Evolutionary conservation across 2,888 invertebrate genomes (phyloP).

Genomic region (Cerastis leucographa): DNA sequence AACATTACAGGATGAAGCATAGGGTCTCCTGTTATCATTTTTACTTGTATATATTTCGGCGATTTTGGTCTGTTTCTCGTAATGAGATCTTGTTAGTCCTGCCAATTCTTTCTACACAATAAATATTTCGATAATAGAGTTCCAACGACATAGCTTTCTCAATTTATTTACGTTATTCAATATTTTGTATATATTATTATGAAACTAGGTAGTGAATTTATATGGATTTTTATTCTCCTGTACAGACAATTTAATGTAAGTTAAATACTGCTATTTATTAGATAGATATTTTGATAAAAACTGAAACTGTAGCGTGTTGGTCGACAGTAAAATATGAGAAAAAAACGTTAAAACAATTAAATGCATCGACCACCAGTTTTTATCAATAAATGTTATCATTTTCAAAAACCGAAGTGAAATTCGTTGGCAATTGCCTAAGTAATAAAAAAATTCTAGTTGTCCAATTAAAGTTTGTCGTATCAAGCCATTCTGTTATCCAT

Average conservation of each 20-base stretch:
- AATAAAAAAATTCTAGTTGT: neutral
- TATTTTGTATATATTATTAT: slow-evolving; percentile 4
- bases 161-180: slow-evolving; percentile 7
- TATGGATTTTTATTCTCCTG: neutral
- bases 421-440: no score
- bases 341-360: slow-evolving; percentile 8
- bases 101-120: slow-evolving; percentile 11
- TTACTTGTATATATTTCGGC: slow-evolving; percentile 43
- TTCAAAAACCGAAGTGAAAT: neutral
- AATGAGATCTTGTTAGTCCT: slow-evolving; percentile 59
- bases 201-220: neutral
- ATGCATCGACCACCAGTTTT: neutral
- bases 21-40: slow-evolving; percentile 5
- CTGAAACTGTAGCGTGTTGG: neutral
- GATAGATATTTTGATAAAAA: neutral
- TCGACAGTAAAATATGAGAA: neutral
- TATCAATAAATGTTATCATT: neutral
- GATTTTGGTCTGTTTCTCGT: slow-evolving; percentile 19
- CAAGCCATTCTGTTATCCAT: neutral
- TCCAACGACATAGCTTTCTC: neutral
- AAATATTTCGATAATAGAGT: slow-evolving; percentile 27
- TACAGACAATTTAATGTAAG: neutral
- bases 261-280: slow-evolving; percentile 5
- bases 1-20: slow-evolving; percentile 25
- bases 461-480: neutral